Base-by-base conservation (phyloP, 2,113 vertebrate species). In the Lophochroa leadbeateri region DNA sequence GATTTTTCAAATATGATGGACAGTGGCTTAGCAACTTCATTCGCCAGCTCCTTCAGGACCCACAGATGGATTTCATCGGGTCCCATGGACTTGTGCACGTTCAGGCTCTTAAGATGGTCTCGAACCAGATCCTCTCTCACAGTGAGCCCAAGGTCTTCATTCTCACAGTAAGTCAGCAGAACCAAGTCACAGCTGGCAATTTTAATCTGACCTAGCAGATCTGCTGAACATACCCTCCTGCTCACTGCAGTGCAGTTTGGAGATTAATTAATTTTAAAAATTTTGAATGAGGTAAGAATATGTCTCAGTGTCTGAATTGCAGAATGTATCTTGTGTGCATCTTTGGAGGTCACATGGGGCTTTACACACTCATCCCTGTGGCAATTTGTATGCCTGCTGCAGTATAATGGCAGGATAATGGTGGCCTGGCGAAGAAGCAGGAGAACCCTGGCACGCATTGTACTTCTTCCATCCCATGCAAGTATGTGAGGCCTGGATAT, bases 141-240 rank as follows among this genome's bases (percentile, higher is more conserved):
- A 41, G 41, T 41, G 41, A 13, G 41, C 41, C 41, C 5, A 41
- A 41, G 12, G 13, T 41, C 41, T 41, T 41, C 41, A 13, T 41
- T 41, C 41, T 13, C 41, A 41, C 13, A 41, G 41, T 41, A 41
- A 79, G 9, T 10, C 28, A 55, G 35, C 11, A 70, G 49, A 61
- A 29, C 6, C 13, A 4, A 81, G n/a, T 4, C 7, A 16, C 21
- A 85, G 35, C 5, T 35, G 39, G 8, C 17, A 35, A 19, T 68
- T 88, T 71, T 41, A 64, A 55, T 33, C 19, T 47, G 27, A 60
- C 33, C 23, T 35, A 72, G 46, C 13, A 46, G 24, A 47, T 33
- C 9, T 2, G 0, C 20, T 15, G 2, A 41, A 20, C 8, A 18
- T 29, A 33, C 7, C 13, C 64, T 16, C 20, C 44, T 39, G 17